Evolutionary conservation across 2,888 invertebrate genomes (phyloP).

Genomic region (Apamea sordens): DNA sequence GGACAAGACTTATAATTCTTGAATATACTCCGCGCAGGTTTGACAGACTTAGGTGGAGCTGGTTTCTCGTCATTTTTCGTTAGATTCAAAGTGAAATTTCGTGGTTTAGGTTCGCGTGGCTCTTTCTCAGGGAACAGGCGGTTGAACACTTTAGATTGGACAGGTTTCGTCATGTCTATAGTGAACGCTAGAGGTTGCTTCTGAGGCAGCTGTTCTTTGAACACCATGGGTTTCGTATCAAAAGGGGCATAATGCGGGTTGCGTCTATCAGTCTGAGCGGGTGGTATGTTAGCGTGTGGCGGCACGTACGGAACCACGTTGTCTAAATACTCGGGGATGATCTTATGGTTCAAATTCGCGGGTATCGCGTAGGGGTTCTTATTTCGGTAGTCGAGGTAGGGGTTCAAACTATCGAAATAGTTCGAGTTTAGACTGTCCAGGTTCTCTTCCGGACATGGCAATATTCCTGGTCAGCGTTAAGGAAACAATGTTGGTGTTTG

Average conservation of each 20-base stretch:
- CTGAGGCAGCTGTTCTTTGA: constrained; percentile 81
- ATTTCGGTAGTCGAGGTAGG: constrained; percentile 81
- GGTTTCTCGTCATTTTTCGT: constrained; percentile 81
- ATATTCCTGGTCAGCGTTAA: constrained; percentile 84
- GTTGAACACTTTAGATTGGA: constrained; percentile 85
- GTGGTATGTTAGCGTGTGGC: constrained; percentile 82
- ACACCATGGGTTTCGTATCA: constrained; percentile 78
- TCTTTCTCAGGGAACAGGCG: constrained; percentile 84
- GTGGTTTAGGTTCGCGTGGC: constrained; percentile 73
- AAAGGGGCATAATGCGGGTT: constrained; percentile 75
- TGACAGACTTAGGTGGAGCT: constrained; percentile 77
- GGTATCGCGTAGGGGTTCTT: constrained; percentile 90
- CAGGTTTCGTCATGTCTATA: constrained; percentile 81
- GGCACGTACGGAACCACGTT: constrained; percentile 83
- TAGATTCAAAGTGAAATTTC: constrained; percentile 85
- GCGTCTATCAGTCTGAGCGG: constrained; percentile 71
- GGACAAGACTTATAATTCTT: constrained; percentile 94
- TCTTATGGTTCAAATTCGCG: constrained; percentile 85
- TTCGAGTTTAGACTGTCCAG: constrained; percentile 86
- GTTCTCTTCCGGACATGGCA: constrained; percentile 81
- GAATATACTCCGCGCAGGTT: constrained; percentile 88
- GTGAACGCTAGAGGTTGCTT: constrained; percentile 80
- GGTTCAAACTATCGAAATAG: constrained; percentile 87
- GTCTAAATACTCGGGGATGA: constrained; percentile 82
- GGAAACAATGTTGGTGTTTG: constrained; percentile 66